Evolutionary conservation across 2,797 vertebrate genomes (phyloP).

Genomic region (Natrix natrix): DNA sequence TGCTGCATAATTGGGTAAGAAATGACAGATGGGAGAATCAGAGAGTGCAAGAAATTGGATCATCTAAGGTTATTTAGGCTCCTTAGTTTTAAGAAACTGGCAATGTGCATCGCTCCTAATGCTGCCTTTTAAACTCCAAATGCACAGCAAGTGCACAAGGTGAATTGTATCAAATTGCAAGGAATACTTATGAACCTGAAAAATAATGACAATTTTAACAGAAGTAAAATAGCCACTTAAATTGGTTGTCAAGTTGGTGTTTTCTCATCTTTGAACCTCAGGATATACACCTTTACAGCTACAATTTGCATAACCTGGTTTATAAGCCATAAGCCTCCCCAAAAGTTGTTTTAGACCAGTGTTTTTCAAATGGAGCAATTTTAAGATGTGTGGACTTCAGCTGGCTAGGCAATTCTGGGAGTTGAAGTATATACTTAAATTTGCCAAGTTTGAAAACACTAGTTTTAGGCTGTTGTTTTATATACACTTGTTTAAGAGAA

Average conservation of each 20-base stretch:
- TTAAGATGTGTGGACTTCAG: neutral
- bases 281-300: neutral
- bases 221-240: neutral
- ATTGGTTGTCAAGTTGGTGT: neutral
- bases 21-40: conserved; percentile 26
- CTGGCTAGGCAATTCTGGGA: neutral
- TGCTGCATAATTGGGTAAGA: conserved; percentile 44
- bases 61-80: conserved; percentile 40
- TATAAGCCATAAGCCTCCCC: neutral
- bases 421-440: neutral
- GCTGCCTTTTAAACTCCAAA: conserved; percentile 26
- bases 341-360: neutral
- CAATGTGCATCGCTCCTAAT: neutral
- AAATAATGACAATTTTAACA: neutral
- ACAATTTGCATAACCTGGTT: neutral
- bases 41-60: conserved; percentile 37
- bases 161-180: conserved; percentile 6
- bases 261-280: neutral
- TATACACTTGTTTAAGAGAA: neutral
- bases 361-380: neutral
- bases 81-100: conserved; percentile 31
- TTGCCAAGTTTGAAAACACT: neutral
- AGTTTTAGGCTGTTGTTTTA: neutral
- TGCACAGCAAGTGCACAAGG: conserved; percentile 3
- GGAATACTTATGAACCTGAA: neutral